Percentiles rank a stretch among this genome's conserved stretches.
These are phyloP conservation scores for Acipenser ruthenus DNA, from an alignment of 2,797 vertebrate genomes.

Conservation along the genomic window DNA sequence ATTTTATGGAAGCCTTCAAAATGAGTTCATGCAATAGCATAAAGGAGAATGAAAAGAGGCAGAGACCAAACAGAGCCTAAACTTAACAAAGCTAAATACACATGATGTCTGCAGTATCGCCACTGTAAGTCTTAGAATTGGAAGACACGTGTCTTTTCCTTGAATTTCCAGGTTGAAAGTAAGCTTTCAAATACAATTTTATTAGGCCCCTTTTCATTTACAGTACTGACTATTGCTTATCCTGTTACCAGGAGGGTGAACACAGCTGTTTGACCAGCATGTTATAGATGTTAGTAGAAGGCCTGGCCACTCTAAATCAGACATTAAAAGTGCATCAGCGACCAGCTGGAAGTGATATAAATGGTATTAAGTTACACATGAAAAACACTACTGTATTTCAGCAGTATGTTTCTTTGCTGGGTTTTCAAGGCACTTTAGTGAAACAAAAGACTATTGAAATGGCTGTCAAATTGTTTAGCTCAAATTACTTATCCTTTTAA, in stretches of 20 bases:
- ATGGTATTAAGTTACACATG: slow-evolving; percentile 6
- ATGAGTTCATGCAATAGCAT: no score
- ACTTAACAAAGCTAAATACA: neutral
- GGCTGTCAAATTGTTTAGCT: neutral
- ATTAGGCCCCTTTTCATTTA: neutral
- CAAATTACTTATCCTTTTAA: neutral
- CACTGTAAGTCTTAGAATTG: neutral
- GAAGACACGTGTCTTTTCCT: neutral
- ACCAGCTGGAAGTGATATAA: slow-evolving; percentile 4
- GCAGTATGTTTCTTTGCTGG: neutral
- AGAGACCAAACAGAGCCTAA: no score
- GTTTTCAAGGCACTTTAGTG: neutral
- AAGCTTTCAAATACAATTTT: neutral
- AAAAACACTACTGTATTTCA: slow-evolving; percentile 9
- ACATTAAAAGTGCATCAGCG: slow-evolving; percentile 9
- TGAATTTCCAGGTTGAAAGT: neutral
- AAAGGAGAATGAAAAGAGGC: no score
- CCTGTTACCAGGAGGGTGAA: neutral
- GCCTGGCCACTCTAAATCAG: slow-evolving; percentile 4
- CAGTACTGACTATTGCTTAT: neutral
- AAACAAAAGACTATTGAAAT: neutral
- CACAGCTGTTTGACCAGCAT: slow-evolving; percentile 1
- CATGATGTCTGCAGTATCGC: neutral
- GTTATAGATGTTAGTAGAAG: slow-evolving; percentile 3
- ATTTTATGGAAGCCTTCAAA: no score